Percentiles rank a stretch among this genome's conserved stretches.
Evolutionary conservation across 2,888 invertebrate genomes (phyloP).

Genomic region (Polyploca ridens): DNA sequence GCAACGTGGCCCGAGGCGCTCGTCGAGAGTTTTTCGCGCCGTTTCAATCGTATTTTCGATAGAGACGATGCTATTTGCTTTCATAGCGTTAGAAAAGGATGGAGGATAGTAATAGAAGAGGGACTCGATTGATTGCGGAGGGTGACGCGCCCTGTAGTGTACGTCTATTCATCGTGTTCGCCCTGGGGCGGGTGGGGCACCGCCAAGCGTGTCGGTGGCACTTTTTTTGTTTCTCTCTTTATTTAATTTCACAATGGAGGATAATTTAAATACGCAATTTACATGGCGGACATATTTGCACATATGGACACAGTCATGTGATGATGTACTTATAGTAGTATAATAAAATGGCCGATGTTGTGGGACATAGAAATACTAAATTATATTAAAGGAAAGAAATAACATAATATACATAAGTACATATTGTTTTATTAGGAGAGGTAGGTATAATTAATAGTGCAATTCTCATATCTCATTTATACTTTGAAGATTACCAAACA

Average conservation of each 20-base stretch:
- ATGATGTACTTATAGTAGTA: slow-evolving; percentile 5
- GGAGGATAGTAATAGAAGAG: slow-evolving; percentile 61
- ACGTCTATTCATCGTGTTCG: slow-evolving; percentile 61
- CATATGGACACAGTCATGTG: slow-evolving; percentile 34
- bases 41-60: slow-evolving; percentile 61
- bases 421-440: too few relatives aligned
- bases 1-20: slow-evolving; percentile 61
- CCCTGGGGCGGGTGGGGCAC: slow-evolving; percentile 73
- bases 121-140: slow-evolving; percentile 77
- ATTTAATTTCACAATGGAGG: slow-evolving; percentile 82
- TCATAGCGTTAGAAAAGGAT: slow-evolving; percentile 48
- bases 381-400: background rate
- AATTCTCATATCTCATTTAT: too few relatives aligned
- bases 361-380: background rate
- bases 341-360: background rate
- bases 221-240: slow-evolving; percentile 79
- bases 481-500: too few relatives aligned
- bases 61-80: slow-evolving; percentile 38
- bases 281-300: slow-evolving; percentile 72
- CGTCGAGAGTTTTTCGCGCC: slow-evolving; percentile 57
- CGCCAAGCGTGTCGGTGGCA: slow-evolving; percentile 60
- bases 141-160: slow-evolving; percentile 74
- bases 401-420: too few relatives aligned
- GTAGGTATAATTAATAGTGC: too few relatives aligned
- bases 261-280: slow-evolving; percentile 78